Evolutionary conservation across 2,888 invertebrate genomes (phyloP), one percentile per base, ranked within the genome.

Genomic region (Chirona hameri): DNA sequence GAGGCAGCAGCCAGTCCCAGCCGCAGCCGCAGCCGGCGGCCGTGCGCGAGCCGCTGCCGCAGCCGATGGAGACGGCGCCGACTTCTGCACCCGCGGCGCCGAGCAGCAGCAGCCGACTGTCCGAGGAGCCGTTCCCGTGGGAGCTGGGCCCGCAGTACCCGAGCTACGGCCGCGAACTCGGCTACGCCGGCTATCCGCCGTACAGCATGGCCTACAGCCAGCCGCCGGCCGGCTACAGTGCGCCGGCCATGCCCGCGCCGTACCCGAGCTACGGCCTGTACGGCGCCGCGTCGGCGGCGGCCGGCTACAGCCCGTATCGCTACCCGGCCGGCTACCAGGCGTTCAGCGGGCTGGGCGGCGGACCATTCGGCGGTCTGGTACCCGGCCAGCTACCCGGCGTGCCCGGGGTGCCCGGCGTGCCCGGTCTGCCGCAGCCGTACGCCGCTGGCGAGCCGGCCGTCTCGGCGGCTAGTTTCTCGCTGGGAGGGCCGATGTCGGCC

Each of bases 111-210:
- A 52, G 24, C 46, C 76, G 76, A 1, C 39, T 46, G 46, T 39
- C 39, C 39, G 76, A 76, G 31, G 76, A 76, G 24, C 46, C 76
- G 76, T 76, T 76, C 76, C 46, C 76, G 24, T 76, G 76, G 76
- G 76, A 76, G 76, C 46, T 76, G 76, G 76, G 46, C 24, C 1
- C 9, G 18, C 27, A 27, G 39, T 31, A 72, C n/a, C n/a, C n/a
- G 60, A 21, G 21, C 60, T 24, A n/a, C 60, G 10, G n/a, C n/a
- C 69, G n/a, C n/a, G 24, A 69, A 5, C n/a, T 24, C 76, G 27
- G 27, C 76, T 27, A 27, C 27, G 39, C 76, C 76, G 76, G 76
- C 76, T 76, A 76, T 46, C 46, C 76, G 24, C 39, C 76, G 5
- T 76, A 46, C 76, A 46, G 76, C 46, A 27, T 46, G 76, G 72